Evolutionary conservation across 2,797 vertebrate species (phyloP).

Genomic region (Calcarius lapponicus): DNA sequence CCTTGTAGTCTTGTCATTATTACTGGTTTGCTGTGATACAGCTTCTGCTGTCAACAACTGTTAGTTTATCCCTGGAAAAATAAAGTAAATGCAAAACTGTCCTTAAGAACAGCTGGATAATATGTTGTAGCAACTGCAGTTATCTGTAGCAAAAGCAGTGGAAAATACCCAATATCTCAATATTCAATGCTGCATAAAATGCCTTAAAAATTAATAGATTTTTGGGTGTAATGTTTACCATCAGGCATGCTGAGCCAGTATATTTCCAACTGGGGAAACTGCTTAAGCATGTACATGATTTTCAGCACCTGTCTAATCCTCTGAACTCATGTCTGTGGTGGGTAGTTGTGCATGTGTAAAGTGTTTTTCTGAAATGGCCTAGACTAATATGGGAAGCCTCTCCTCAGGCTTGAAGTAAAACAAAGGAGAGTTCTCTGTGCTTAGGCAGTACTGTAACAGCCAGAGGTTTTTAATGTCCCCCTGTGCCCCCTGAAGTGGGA

Average conservation of each 20-base stretch:
- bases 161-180: background rate
- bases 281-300: background rate
- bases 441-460: background rate
- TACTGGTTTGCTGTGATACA: background rate
- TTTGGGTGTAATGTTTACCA: background rate
- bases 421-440: background rate
- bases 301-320: background rate
- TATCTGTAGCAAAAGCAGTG: background rate
- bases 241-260: background rate
- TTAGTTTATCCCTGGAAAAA: background rate
- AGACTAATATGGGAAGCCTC: background rate
- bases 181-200: background rate
- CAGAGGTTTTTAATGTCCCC: background rate
- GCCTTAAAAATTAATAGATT: background rate
- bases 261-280: background rate
- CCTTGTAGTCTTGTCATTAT: background rate
- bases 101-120: background rate
- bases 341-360: background rate
- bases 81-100: constrained; percentile 3
- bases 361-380: background rate
- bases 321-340: background rate
- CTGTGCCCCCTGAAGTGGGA: background rate
- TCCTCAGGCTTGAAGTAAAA: background rate
- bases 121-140: background rate
- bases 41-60: background rate